phyloP scores from a whole-genome alignment of 2,888 invertebrate species.

The Hofmannophila pseudospretella region DNA sequence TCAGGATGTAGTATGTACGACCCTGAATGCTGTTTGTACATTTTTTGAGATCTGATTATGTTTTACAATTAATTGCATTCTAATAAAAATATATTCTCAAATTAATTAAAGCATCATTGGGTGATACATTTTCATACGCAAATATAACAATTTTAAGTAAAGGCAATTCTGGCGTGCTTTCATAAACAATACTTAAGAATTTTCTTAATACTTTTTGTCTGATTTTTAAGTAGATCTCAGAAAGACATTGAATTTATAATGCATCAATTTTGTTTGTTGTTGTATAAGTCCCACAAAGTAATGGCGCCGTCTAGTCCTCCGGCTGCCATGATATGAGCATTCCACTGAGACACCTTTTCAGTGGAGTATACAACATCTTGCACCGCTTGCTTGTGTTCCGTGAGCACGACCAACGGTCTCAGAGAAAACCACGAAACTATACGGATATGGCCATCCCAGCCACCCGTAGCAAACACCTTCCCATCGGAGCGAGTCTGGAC shows the following conservation, averaged over 20 bases:
- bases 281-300: slow-evolving; percentile 89
- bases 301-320: slow-evolving; percentile 86
- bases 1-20: not conserved
- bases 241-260: slow-evolving; percentile 15
- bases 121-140: slow-evolving; percentile 23
- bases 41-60: slow-evolving; percentile 55
- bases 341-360: slow-evolving; percentile 81
- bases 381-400: slow-evolving; percentile 83
- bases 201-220: slow-evolving; percentile 16
- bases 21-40: slow-evolving; percentile 37
- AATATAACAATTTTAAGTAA: slow-evolving; percentile 30
- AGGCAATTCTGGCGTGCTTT: slow-evolving; percentile 49
- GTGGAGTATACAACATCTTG: slow-evolving; percentile 85
- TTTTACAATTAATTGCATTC: slow-evolving; percentile 32
- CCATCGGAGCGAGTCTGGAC: slow-evolving; percentile 82
- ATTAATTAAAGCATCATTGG: slow-evolving; percentile 27
- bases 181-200: not conserved
- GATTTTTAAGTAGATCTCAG: slow-evolving; percentile 16
- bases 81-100: slow-evolving; percentile 31
- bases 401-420: slow-evolving; percentile 83
- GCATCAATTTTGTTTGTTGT: slow-evolving; percentile 54
- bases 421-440: slow-evolving; percentile 88
- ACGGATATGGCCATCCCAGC: slow-evolving; percentile 87
- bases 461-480: slow-evolving; percentile 85
- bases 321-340: slow-evolving; percentile 87